Percentiles rank a stretch among this genome's conserved stretches.
These are phyloP conservation scores for Anthoscopus minutus DNA, from an alignment of 2,113 vertebrate genomes.

Conservation along the genomic window DNA sequence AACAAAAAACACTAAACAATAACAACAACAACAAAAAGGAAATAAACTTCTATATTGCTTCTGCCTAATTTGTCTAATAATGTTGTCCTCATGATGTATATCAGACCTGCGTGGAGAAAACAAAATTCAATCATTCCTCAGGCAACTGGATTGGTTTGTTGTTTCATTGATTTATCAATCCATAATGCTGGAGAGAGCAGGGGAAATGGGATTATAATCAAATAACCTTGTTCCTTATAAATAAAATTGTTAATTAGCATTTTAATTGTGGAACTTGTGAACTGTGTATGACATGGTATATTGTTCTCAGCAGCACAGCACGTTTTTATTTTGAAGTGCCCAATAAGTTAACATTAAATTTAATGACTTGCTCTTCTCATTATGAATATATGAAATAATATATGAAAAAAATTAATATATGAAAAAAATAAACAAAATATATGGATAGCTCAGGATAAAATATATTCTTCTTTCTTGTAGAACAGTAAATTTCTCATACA, in stretches of 20 bases:
- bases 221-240: conserved; percentile 26
- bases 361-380: neutral
- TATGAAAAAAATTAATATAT: neutral
- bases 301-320: neutral
- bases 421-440: neutral
- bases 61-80: neutral
- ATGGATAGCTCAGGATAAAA: neutral
- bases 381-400: neutral
- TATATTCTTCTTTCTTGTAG: neutral
- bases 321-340: neutral
- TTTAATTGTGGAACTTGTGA: conserved; percentile 18
- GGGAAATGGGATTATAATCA: conserved; percentile 34
- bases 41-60: neutral
- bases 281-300: neutral
- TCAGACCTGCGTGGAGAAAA: neutral
- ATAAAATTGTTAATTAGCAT: conserved; percentile 46
- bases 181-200: neutral
- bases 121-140: conserved; percentile 13
- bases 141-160: neutral
- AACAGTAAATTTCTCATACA: neutral
- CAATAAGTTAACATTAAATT: neutral
- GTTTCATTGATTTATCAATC: neutral
- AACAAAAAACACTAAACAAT: neutral
- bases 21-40: neutral
- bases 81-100: neutral